Evolutionary conservation across 1,140 invertebrate species (phyloP), one percentile per base, ranked within the genome.

Genomic region (Drosophila bipectinata): DNA sequence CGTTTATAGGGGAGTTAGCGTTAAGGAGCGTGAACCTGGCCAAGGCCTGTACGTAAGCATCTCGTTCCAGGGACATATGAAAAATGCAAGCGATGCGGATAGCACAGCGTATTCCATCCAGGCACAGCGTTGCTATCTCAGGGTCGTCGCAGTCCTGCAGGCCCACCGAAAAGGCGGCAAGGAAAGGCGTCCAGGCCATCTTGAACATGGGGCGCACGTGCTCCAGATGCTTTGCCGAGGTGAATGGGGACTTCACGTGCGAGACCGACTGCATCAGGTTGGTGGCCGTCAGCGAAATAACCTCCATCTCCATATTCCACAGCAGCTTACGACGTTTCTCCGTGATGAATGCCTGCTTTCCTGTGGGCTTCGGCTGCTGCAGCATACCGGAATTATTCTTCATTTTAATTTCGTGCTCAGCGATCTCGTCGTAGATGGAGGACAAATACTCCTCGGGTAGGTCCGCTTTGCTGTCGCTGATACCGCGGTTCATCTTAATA

Each of bases 121-220:
- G 93, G 92, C 99, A 99, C 3, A 99, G 93, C 0, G 95, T 95
- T 3, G 98, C 98, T 52, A 99, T 87, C 34, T 87, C 83, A 1
- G 96, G 95, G 93, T 99, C 98, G 93, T 99, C 98, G 92, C 98
- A 99, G 87, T 99, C 98, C 92, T 99, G 98, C 26, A 99, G 93
- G 1, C 98, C 98, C 9, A 99, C 98, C 84, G 98, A 99, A 83
- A 99, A 99, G 0, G 99, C 98, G 7, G 99, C 99, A 37, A 99
- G 93, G 92, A 99, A 99, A 4, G 98, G 97, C 0, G 98, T 99
- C 99, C 99, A 99, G 0, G 98, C 98, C 93, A 99, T 97, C 95
- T 98, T 95, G 91, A 99, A 99, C 99, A 99, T 99, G 0, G 99
- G 99, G 55, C 97, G 94, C 9, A 99, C 98, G 92, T 99, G 98